Base-by-base conservation (phyloP, 2,113 vertebrate species). In the Dicaeum eximium region DNA sequence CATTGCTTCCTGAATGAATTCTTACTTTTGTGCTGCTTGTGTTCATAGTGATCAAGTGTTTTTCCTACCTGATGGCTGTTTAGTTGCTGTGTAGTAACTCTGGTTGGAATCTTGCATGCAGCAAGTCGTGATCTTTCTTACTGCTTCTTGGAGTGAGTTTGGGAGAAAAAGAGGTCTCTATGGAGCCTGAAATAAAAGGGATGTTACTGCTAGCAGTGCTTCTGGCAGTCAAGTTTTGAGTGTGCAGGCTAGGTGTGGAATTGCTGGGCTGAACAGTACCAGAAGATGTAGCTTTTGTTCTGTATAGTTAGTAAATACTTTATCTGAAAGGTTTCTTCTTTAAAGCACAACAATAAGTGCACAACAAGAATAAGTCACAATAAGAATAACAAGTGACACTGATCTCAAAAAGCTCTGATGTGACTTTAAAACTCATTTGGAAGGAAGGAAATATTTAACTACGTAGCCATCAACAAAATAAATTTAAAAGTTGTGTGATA, bases 241-340 rank as follows among this genome's bases (percentile, higher is more conserved):
- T 31, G 6, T 42, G 45, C 6, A 2, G 31, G 22, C 50, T 70
- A 61, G 27, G 47, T 86, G 35, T 67, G 45, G 67, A 62, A 44
- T 14, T 75, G 44, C 37, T 42, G 40, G 56, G 47, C 56, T 70
- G 73, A 62, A 20, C 37, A 44, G 35, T 58, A 80, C 20, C 31
- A 65, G 42, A 51, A 50, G 61, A 57, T 53, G 30, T 37, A 31
- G 31, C 40, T 64, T 88, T 66, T 47, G 10, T 64, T 86, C 51
- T 81, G 22, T 67, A 37, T 50, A 57, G 16, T 40, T 66, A 73
- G 51, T 88, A 81, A 80, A 75, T 71, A 84, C n/a, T 88, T 82
- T 35, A 30, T 66, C 42, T 67, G 72, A 78, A 81, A 33, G 40
- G 22, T 80, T 91, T 57, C 3, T 47, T 42, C 23, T 54, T 62